Base-by-base conservation (phyloP, 1,140 invertebrate genomes). In the Drosophila yakuba region DNA sequence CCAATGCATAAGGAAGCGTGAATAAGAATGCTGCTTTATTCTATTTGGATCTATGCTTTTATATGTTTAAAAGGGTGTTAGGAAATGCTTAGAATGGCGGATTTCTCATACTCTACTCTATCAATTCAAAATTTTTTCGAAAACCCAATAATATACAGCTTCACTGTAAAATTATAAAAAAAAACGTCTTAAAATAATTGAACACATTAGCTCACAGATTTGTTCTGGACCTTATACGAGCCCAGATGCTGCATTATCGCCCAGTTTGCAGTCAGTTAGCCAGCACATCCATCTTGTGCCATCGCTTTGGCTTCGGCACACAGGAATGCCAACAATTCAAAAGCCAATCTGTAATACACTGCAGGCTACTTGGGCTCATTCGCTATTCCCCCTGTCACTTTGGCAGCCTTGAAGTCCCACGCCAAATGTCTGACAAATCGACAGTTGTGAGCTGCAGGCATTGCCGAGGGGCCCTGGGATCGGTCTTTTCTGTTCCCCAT, bases 371-470 rank as follows among this genome's bases (percentile, higher is more conserved):
- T 74, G 15, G 52, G 56, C 55, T 41, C 32, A 6, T 32, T 41
- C 35, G 54, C 38, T 50, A 32, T 35, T 43, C 39, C 38, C 28
- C 63, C 14, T 20, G 44, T 39, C 67, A 35, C 14, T 44, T 44
- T 28, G 23, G 38, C 10, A 17, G 15, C 36, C 48, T 47, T 52
- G 32, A 38, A 39, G 63, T 28, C 36, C 45, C 41, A 72, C 56
- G 71, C 67, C 67, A 73, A 61, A 51, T 60, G 48, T 43, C 74
- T 77, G 63, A 64, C 74, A 78, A 75, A 88, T 78, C 78, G 78
- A 75, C 82, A 69, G 67, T 74, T 81, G 41, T 62, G 25, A 15
- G 57, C 76, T 83, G 82, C 69, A 74, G 78, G 58, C 63, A 4
- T 15, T 47, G 67, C 43, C 64, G 17, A 71, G n/a, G 38, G 61